phyloP scores from a whole-genome alignment of 2,113 vertebrate genomes.

The Patagioenas fasciata region DNA sequence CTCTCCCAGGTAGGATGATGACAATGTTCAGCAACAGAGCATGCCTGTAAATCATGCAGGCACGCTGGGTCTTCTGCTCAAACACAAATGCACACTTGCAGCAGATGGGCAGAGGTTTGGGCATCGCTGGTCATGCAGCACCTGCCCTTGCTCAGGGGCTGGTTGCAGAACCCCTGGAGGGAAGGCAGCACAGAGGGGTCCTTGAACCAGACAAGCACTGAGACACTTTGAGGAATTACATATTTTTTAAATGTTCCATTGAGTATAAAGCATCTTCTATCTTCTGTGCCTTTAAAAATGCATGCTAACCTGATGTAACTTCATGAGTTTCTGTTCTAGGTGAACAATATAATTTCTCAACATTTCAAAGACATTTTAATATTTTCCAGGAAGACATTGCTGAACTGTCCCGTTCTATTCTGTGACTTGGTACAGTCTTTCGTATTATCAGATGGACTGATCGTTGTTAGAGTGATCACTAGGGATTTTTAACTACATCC shows the following conservation, averaged over 20 bases:
- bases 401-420: not conserved
- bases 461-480: not conserved
- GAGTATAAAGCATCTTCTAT: not conserved
- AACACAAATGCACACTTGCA: not conserved
- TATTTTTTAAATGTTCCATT: not conserved
- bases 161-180: not conserved
- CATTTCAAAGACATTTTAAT: not conserved
- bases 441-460: not conserved
- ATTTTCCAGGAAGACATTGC: not conserved
- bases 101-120: not conserved
- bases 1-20: not conserved
- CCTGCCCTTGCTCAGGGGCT: not conserved
- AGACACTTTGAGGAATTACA: not conserved
- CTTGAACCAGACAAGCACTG: not conserved
- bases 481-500: not conserved
- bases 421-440: not conserved
- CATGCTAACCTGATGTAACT: not conserved
- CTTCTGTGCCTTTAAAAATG: not conserved
- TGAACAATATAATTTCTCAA: not conserved
- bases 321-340: not conserved
- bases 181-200: not conserved
- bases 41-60: not conserved
- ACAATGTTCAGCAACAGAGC: not conserved
- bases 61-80: not conserved
- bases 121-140: not conserved